These are phyloP conservation scores for Zaprionus capensis DNA, from an alignment of 1,140 invertebrate genomes.

Conservation along the genomic window DNA sequence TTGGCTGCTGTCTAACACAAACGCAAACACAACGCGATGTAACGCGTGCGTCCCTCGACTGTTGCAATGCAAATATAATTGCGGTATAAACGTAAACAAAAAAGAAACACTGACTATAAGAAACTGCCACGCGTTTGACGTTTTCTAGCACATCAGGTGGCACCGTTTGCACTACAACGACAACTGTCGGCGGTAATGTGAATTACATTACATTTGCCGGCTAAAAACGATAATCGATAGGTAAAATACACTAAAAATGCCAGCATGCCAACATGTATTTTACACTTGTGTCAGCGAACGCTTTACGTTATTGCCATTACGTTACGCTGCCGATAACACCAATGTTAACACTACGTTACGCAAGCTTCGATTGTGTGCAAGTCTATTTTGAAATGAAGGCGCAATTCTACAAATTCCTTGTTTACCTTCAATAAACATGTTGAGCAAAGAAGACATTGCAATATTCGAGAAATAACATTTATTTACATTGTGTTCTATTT, in stretches of 20 bases:
- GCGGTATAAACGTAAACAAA: slow-evolving; percentile 74
- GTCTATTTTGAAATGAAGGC: background rate
- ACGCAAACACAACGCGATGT: slow-evolving; percentile 11
- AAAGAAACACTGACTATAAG: slow-evolving; percentile 38
- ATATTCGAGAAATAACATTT: slow-evolving; percentile 28
- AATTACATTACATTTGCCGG: slow-evolving; percentile 9
- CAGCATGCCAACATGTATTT: background rate
- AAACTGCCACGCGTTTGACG: slow-evolving; percentile 54
- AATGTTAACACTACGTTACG: slow-evolving; percentile 9
- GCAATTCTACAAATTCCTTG: background rate
- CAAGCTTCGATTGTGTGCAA: background rate
- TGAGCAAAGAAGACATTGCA: background rate
- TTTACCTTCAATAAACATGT: background rate
- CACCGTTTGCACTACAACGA: slow-evolving; percentile 27
- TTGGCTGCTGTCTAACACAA: slow-evolving; percentile 7
- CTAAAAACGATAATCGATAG: slow-evolving; percentile 5
- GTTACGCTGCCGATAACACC: no score
- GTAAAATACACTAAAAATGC: slow-evolving; percentile 32
- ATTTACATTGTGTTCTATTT: slow-evolving; percentile 38
- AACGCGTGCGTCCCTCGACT: slow-evolving; percentile 21
- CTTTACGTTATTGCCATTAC: background rate
- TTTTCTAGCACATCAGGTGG: slow-evolving; percentile 55
- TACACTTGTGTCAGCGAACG: background rate
- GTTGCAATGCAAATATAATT: slow-evolving; percentile 45
- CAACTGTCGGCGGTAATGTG: slow-evolving; percentile 25